Base-by-base conservation (phyloP, 1,140 invertebrate species). In the Drosophila kanapiae region DNA sequence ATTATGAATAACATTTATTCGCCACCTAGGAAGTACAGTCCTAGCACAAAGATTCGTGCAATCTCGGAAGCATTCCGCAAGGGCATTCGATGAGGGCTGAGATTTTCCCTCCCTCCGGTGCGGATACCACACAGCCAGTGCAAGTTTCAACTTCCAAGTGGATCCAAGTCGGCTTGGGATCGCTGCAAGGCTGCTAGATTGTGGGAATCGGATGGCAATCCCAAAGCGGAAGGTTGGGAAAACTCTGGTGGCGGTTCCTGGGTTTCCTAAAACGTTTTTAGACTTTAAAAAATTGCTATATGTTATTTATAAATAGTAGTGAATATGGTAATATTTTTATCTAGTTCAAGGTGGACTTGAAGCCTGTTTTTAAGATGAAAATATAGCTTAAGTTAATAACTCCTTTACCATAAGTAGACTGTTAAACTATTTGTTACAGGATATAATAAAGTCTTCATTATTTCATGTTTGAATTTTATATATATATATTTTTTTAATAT, bases 1-100 rank as follows among this genome's bases (percentile, higher is more conserved):
- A 88, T 88, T 88, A 88, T 88, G 84, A 88, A 88, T 88, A 78
- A 63, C 82, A 78, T 80, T 87, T 87, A 58, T 40, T 71, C 38
- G 65, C 69, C 56, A 67, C 68, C 62, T 80, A 88, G 79, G 80
- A 81, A 81, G 62, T 38, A 35, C 58, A 51, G 68, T 80, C 76
- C 62, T 42, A 38, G 63, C 60, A 16, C 58, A 47, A n/a, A 86
- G 80, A 80, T 87, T 80, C 29, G 31, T 60, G 53, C 35, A 61
- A 78, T 86, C 82, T 86, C 84, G 82, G 82, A 85, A 85, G 82
- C 80, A 60, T 35, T 33, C 59, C 27, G 56, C 80, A 84, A 83
- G 81, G 80, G 70, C 80, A 76, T 0, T 18, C 10, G 33, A n/a
- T 38, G 70, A 74, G 70, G 70, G 70, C 70, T 72, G 70, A 57